phyloP scores from a whole-genome alignment of 2,888 invertebrate genomes.

The Clitarchus hookeri region DNA sequence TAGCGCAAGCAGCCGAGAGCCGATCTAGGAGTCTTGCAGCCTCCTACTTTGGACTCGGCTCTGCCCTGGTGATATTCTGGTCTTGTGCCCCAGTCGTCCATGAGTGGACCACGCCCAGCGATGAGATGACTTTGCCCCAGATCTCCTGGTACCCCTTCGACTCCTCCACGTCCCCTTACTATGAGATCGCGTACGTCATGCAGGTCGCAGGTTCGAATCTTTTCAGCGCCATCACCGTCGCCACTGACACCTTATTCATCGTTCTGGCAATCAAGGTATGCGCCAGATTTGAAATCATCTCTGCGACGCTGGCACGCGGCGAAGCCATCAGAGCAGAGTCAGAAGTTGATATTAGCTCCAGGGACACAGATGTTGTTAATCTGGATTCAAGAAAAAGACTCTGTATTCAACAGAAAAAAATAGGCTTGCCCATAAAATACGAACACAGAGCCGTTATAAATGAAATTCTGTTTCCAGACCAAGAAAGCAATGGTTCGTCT shows the following conservation, averaged over 20 bases:
- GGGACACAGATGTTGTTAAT: no score
- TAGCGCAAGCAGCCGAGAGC: neutral
- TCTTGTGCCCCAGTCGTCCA: neutral
- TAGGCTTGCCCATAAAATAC: neutral
- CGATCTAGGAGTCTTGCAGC: neutral
- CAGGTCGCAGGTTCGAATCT: slow-evolving; percentile 45
- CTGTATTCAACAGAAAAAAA: neutral
- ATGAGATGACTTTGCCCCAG: slow-evolving; percentile 45
- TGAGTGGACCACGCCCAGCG: slow-evolving; percentile 43
- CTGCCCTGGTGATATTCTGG: neutral
- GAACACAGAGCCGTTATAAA: neutral
- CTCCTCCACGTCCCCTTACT: slow-evolving; percentile 44
- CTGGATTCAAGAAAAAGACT: no score
- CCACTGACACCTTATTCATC: slow-evolving; percentile 45
- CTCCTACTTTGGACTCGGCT: neutral
- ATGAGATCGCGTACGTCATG: slow-evolving; percentile 44
- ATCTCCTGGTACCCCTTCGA: slow-evolving; percentile 51
- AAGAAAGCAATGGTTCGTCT: neutral
- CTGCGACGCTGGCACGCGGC: slow-evolving; percentile 41
- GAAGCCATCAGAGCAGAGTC: neutral
- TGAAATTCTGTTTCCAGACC: neutral
- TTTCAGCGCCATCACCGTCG: slow-evolving; percentile 46
- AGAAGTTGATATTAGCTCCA: neutral
- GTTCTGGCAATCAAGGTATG: slow-evolving; percentile 41
- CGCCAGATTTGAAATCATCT: slow-evolving; percentile 32